phyloP scores from a whole-genome alignment of 2,888 invertebrate genomes.

The Bibio marci region DNA sequence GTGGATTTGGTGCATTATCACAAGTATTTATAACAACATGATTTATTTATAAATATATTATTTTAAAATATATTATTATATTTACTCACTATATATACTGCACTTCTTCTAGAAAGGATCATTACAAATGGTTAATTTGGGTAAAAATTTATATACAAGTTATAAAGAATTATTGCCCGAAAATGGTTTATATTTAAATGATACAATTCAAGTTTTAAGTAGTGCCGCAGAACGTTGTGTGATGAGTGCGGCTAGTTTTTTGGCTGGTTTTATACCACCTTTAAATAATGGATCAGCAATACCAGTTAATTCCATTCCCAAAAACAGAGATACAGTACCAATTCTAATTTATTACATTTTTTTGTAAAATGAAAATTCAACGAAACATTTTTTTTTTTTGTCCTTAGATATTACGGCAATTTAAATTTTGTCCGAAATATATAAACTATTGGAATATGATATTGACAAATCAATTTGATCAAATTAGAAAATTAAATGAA shows the following conservation, averaged over 20 bases:
- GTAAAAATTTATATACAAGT: slow-evolving; percentile 48
- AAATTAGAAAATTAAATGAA: slow-evolving; percentile 33
- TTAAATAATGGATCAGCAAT: slow-evolving; percentile 56
- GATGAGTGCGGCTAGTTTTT: slow-evolving; percentile 66
- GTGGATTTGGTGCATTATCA: slow-evolving; percentile 68
- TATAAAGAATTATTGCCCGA: slow-evolving; percentile 49
- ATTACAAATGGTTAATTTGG: slow-evolving; percentile 54
- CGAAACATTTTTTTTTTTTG: neutral
- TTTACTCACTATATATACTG: neutral
- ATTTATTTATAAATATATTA: neutral
- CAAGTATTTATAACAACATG: slow-evolving; percentile 34
- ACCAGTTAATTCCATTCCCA: slow-evolving; percentile 63
- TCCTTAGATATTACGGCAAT: slow-evolving; percentile 28
- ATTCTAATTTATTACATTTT: neutral
- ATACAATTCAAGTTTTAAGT: slow-evolving; percentile 45
- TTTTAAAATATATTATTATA: no score
- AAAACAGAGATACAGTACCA: slow-evolving; percentile 49
- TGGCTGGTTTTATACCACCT: slow-evolving; percentile 48
- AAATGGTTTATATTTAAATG: slow-evolving; percentile 37
- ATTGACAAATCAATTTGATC: slow-evolving; percentile 21
- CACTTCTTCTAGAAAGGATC: slow-evolving; percentile 47
- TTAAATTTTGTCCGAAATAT: slow-evolving; percentile 36
- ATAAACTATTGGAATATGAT: slow-evolving; percentile 32
- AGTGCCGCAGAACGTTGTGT: slow-evolving; percentile 68
- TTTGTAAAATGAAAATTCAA: no score